Percentiles rank a stretch among this genome's conserved stretches.
Conservation (phyloP, 2,888 invertebrate genomes). For the Platycheirus albimanus region DNA sequence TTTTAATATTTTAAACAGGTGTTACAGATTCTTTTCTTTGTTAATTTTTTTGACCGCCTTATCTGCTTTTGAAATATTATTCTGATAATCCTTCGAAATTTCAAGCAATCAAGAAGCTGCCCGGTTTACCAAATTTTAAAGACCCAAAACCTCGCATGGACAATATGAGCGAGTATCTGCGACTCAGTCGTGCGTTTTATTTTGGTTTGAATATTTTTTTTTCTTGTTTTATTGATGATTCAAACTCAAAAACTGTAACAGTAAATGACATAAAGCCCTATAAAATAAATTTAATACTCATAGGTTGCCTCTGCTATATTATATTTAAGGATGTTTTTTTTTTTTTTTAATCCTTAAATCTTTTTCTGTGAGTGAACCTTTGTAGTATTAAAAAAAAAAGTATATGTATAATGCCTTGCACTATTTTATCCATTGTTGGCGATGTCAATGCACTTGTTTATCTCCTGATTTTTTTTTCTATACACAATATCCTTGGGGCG, state of each 20-base stretch:
- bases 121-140: too few species aligned
- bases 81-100: too few species aligned
- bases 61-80: too few species aligned
- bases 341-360: constrained; percentile 21
- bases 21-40: too few species aligned
- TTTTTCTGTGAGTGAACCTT: constrained; percentile 23
- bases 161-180: too few species aligned
- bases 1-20: too few species aligned
- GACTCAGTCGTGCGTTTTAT: too few species aligned
- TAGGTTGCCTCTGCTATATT: neutral
- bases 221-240: too few species aligned
- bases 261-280: constrained; percentile 1
- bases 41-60: too few species aligned
- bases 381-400: neutral
- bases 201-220: too few species aligned
- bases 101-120: too few species aligned
- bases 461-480: constrained; percentile 47
- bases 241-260: neutral
- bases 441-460: constrained; percentile 67
- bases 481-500: constrained; percentile 39
- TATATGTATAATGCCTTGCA: constrained; percentile 31
- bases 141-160: too few species aligned
- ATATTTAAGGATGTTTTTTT: neutral
- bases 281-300: neutral
- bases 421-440: constrained; percentile 38